Base-by-base conservation (phyloP, 2,797 vertebrate genomes). In the Spinus olivaceus region DNA sequence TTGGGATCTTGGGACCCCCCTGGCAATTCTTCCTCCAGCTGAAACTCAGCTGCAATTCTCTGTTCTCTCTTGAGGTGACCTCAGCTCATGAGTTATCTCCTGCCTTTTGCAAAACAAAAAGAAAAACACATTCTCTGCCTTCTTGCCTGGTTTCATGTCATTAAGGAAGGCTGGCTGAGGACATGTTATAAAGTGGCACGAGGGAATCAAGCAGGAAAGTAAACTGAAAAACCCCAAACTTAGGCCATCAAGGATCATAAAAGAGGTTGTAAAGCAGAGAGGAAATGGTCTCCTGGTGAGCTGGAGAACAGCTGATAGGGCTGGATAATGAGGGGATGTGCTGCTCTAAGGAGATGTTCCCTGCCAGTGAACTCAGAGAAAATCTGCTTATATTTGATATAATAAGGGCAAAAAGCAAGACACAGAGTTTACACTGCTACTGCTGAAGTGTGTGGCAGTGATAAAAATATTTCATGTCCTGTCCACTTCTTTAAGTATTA, bases 261-360 rank as follows among this genome's bases (percentile, higher is more conserved):
- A 83, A 69, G 90, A 81, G 77, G 49, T 86, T 85, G 82, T 61
- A 87, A 97, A 95, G 73, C 86, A 80, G 76, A 63, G 84, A 79
- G 81, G 81, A 95, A 95, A 88, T 91, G 70, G 71, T 95, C 83
- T 96, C 93, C 86, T 96, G 87, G 93, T 91, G 84, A 83, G 89
- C 46, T 80, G 90, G 81, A 60, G 65, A 94, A 64, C 78, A 94
- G 95, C 89, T 89, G 94, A 95, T 83, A 90, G 51, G 63, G 47
- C 71, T 86, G 41, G 47, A 57, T 96, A 95, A 94, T 93, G 88
- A 97, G 81, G 76, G 60, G 66, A 86, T 96, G 72, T 88, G 64
- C 81, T 89, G 73, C 82, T 88, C 51, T 95, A 96, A 88, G 90
- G 82, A 88, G 82, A 91, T 89, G 83, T 95, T 95, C 86, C 79